Evolutionary conservation across 1,140 invertebrate species (phyloP).

Genomic region (Pectinophora gossypiella): DNA sequence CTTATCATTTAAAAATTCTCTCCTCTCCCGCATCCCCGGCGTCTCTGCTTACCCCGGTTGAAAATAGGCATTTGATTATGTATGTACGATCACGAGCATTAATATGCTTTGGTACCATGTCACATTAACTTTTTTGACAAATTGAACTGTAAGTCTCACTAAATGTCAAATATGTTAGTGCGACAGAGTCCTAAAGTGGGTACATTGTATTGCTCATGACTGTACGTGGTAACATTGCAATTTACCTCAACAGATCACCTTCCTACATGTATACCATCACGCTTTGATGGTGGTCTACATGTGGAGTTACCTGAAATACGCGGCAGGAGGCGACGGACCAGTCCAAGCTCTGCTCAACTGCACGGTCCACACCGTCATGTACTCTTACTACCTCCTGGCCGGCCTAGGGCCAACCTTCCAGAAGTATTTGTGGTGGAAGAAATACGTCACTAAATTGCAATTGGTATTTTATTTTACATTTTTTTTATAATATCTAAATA

Average conservation of each 20-base stretch:
- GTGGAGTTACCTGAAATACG: conserved; percentile 70
- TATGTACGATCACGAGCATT: no score
- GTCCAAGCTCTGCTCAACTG: conserved; percentile 78
- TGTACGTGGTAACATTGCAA: no score
- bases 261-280: conserved; percentile 86
- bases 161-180: no score
- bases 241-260: conserved; percentile 84
- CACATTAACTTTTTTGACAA: no score
- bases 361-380: conserved; percentile 85
- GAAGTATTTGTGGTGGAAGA: conserved; percentile 94
- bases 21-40: no score
- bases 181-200: no score
- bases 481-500: background rate
- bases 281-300: conserved; percentile 75
- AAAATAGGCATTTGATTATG: no score
- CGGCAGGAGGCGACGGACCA: conserved; percentile 70
- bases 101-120: no score
- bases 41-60: no score
- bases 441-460: conserved; percentile 88
- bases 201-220: no score
- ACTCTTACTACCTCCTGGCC: conserved; percentile 87
- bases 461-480: conserved; percentile 74
- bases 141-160: no score
- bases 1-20: no score
- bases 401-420: conserved; percentile 85